Evolutionary conservation across 2,888 invertebrate genomes (phyloP).

Genomic region (Teleogryllus oceanicus): DNA sequence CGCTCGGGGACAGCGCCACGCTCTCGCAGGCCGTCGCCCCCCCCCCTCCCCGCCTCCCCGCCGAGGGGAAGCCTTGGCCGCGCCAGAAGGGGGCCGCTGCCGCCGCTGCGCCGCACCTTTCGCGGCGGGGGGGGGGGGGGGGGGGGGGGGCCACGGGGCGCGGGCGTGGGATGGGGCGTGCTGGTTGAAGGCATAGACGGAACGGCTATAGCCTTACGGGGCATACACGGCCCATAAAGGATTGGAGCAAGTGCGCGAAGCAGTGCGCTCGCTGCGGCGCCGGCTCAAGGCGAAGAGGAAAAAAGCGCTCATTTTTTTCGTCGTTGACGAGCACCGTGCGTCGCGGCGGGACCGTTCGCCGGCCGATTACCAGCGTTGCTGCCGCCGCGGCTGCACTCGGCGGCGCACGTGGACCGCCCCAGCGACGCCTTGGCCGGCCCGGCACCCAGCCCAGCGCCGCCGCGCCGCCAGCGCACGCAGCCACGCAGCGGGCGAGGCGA

Average conservation of each 20-base stretch:
- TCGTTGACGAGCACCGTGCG: constrained; percentile 8
- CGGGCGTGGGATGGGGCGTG: too few relatives aligned
- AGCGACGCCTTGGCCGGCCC: too few relatives aligned
- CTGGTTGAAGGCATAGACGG: constrained; percentile 32
- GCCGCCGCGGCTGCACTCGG: background rate
- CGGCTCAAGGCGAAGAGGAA: constrained; percentile 11
- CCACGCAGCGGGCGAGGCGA: background rate
- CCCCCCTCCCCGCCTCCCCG: background rate
- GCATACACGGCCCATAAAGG: constrained; percentile 48
- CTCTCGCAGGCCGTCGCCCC: background rate
- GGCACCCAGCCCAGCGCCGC: background rate
- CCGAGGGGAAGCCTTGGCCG: constrained; percentile 12
- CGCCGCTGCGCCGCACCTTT: background rate
- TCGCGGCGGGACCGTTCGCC: background rate
- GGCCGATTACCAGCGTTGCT: background rate
- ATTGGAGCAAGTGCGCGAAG: constrained; percentile 25
- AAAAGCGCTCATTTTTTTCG: constrained; percentile 9
- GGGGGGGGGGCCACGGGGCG: too few relatives aligned
- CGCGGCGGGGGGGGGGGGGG: too few relatives aligned
- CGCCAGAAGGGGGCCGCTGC: background rate
- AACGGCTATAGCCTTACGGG: constrained; percentile 69
- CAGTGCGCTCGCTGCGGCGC: constrained; percentile 6
- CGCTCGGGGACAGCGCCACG: background rate
- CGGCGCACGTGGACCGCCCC: too few relatives aligned
- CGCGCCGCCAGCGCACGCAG: background rate